phyloP scores from a whole-genome alignment of 2,113 vertebrate genomes.

The Melospiza melodia region DNA sequence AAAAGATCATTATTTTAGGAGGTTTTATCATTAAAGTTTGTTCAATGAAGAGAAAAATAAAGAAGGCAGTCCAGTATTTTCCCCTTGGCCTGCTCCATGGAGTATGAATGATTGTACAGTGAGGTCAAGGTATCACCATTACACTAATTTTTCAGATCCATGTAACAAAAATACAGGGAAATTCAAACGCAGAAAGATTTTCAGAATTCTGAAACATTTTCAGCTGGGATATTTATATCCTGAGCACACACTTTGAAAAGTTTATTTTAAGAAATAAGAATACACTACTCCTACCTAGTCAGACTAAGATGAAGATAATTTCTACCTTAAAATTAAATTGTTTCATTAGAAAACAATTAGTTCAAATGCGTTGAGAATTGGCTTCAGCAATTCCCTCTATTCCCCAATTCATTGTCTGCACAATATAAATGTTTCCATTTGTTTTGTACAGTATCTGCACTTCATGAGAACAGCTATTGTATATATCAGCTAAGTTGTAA shows the following conservation, averaged over 20 bases:
- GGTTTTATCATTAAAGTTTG: background rate
- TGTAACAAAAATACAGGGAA: background rate
- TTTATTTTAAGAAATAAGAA: background rate
- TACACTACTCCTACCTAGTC: background rate
- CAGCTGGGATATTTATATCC: background rate
- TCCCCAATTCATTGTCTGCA: background rate
- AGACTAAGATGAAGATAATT: background rate
- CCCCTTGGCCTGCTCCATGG: background rate
- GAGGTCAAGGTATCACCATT: background rate
- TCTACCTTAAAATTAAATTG: background rate
- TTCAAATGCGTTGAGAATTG: background rate
- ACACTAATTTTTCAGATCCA: background rate
- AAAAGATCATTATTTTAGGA: background rate
- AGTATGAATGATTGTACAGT: background rate
- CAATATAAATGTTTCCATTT: background rate
- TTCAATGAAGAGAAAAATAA: background rate
- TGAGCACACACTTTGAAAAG: background rate
- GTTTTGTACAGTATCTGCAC: background rate
- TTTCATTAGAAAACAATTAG: background rate
- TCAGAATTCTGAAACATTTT: background rate
- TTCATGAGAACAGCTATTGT: background rate
- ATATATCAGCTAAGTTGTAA: background rate
- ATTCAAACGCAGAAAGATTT: background rate
- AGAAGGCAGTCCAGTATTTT: background rate
- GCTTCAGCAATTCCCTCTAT: background rate